phyloP scores from a whole-genome alignment of 2,888 invertebrate genomes.

The Cryptosula pallasiana region DNA sequence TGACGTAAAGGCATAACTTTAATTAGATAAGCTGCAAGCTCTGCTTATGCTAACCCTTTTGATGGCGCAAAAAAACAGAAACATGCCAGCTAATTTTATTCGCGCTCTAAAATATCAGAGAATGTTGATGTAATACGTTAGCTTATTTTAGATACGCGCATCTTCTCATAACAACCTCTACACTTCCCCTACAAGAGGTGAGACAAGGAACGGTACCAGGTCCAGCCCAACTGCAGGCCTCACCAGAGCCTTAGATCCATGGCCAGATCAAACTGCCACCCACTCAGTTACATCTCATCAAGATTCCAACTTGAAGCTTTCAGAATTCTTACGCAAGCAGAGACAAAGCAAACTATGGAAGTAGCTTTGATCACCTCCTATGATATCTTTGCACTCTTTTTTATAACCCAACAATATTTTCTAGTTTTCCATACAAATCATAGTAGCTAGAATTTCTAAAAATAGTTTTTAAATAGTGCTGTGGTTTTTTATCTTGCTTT shows the following conservation, averaged over 20 bases:
- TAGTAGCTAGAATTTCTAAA: too few relatives aligned
- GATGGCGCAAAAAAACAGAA: too few relatives aligned
- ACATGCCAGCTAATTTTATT: too few relatives aligned
- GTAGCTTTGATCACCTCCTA: too few relatives aligned
- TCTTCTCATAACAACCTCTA: not conserved
- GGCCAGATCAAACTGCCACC: not conserved
- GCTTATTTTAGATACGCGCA: not conserved
- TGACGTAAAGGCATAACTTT: too few relatives aligned
- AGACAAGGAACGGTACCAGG: not conserved
- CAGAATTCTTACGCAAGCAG: not conserved
- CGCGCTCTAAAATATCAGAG: not conserved
- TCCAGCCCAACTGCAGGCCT: not conserved
- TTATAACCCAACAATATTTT: too few relatives aligned
- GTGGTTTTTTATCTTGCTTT: too few relatives aligned
- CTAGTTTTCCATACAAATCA: too few relatives aligned
- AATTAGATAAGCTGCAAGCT: too few relatives aligned
- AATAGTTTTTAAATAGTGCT: too few relatives aligned
- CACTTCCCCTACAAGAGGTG: not conserved
- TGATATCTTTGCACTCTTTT: too few relatives aligned
- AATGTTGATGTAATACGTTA: not conserved
- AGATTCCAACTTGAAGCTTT: not conserved
- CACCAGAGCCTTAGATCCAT: not conserved
- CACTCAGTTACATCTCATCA: not conserved
- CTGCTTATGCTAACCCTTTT: too few relatives aligned
- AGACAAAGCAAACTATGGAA: slow-evolving; percentile 16